phyloP scores from a whole-genome alignment of 2,797 vertebrate genomes.

The Mormyrus hasselquistii region DNA sequence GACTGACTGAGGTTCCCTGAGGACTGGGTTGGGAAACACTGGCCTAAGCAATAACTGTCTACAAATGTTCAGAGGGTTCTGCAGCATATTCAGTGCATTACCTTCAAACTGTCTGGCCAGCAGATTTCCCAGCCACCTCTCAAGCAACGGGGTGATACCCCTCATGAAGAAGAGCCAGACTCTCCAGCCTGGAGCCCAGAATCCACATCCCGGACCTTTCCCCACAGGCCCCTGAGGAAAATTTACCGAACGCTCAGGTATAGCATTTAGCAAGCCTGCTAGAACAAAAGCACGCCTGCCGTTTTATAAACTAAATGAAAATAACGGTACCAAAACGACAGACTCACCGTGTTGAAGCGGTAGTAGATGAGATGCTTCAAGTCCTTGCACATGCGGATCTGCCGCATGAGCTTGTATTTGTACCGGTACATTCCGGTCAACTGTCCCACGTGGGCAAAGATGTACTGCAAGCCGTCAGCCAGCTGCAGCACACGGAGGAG shows the following conservation, averaged over 20 bases:
- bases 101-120: slow-evolving; percentile 98
- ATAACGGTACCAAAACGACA: neutral
- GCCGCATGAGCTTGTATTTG: slow-evolving; percentile 99
- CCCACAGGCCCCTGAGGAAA: slow-evolving; percentile 85
- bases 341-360: slow-evolving; percentile 92
- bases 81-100: slow-evolving; percentile 43
- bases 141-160: slow-evolving; percentile 92
- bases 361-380: slow-evolving; percentile 99
- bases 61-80: neutral
- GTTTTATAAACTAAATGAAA: neutral
- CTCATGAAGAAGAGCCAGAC: slow-evolving; percentile 99
- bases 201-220: slow-evolving; percentile 96
- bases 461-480: slow-evolving; percentile 94
- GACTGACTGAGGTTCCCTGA: neutral
- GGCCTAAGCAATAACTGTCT: neutral
- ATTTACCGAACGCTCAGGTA: neutral
- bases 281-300: neutral
- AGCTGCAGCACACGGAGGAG: slow-evolving; percentile 59
- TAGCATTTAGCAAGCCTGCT: neutral
- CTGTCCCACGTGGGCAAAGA: slow-evolving; percentile 97
- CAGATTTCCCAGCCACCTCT: slow-evolving; percentile 97
- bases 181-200: slow-evolving; percentile 97
- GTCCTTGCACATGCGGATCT: slow-evolving; percentile 99
- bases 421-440: slow-evolving; percentile 98
- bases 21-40: neutral